Conservation (phyloP, 2,113 vertebrate genomes). For the Gymnorhina tibicen region DNA sequence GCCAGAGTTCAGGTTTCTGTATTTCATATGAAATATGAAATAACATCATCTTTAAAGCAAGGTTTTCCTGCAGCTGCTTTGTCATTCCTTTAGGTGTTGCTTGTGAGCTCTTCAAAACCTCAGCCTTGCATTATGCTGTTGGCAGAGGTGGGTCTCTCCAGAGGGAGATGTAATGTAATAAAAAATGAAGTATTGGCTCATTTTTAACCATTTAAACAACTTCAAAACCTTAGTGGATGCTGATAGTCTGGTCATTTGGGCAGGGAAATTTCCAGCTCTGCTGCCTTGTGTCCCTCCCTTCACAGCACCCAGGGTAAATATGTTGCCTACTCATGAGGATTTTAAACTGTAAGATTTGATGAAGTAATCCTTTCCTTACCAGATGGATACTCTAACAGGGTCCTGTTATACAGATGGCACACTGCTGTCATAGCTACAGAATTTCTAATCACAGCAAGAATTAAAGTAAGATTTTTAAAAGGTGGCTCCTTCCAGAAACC, state of each 20-base stretch:
- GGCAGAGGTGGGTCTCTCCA: neutral
- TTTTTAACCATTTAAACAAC: neutral
- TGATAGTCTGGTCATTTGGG: neutral
- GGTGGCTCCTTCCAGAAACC: neutral
- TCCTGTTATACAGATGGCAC: neutral
- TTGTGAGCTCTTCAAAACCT: neutral
- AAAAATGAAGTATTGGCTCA: neutral
- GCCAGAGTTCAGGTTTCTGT: neutral
- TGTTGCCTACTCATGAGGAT: accelerated
- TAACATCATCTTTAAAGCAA: neutral
- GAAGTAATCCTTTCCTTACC: neutral
- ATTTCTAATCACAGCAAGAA: neutral
- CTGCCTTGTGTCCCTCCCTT: neutral
- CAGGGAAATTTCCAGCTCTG: neutral
- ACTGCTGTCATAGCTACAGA: neutral
- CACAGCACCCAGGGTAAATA: neutral
- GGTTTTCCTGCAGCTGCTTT: neutral
- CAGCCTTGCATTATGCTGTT: neutral
- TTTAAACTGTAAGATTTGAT: neutral
- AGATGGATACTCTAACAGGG: neutral
- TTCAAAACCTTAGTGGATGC: neutral
- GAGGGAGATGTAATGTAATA: neutral
- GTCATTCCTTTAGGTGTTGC: neutral
- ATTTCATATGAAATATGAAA: neutral
- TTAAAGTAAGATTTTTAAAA: neutral